Evolutionary conservation across 2,113 vertebrate species (phyloP).

Genomic region (Sprattus sprattus): DNA sequence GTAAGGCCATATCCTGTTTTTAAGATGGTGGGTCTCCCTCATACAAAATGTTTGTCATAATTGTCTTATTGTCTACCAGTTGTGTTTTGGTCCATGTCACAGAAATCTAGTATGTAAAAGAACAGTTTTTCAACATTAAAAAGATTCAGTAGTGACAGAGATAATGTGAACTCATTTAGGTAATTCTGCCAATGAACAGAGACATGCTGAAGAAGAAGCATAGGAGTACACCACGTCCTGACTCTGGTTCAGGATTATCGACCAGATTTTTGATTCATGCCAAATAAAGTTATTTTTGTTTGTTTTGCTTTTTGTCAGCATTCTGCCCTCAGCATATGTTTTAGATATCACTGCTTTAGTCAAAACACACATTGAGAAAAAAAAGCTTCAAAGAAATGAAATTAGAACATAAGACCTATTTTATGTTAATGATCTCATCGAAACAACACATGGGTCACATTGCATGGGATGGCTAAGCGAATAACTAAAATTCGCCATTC

Average conservation of each 20-base stretch:
- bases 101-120: neutral
- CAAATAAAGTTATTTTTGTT: neutral
- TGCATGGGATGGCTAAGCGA: neutral
- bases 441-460: neutral
- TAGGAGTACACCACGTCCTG: neutral
- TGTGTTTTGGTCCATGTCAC: slow-evolving; percentile 15
- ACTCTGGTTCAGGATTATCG: neutral
- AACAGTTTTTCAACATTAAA: neutral
- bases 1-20: neutral
- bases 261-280: neutral
- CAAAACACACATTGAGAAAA: neutral
- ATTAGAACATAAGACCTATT: neutral
- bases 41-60: neutral
- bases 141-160: neutral
- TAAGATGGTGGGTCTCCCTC: neutral
- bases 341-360: neutral
- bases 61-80: neutral
- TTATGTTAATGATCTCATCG: neutral
- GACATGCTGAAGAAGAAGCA: neutral
- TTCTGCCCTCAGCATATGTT: neutral
- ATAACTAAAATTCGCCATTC: neutral
- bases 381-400: neutral
- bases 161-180: neutral
- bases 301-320: neutral
- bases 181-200: neutral